These are phyloP conservation scores for Plumapathes pennacea DNA, from an alignment of 92 coral and sea anemone genomes.

Conservation along the genomic window DNA sequence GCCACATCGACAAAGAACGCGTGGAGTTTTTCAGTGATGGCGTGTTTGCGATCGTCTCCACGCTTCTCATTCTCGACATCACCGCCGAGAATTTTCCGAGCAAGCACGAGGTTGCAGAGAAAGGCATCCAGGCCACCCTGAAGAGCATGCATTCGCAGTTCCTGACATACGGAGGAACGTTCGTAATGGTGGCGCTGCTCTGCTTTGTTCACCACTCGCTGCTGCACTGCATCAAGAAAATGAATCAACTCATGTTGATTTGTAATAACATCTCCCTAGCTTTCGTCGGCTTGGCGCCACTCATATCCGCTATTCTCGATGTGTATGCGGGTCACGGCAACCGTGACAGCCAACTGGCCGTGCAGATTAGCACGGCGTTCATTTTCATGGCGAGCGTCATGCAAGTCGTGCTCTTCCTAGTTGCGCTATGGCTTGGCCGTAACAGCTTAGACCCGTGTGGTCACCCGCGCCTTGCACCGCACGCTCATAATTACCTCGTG, in stretches of 20 bases:
- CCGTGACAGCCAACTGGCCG: constrained; percentile 33
- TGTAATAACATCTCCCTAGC: constrained; percentile 70
- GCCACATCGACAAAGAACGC: constrained; percentile 83
- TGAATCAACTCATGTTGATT: constrained; percentile 89
- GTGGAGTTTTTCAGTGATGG: constrained; percentile 99
- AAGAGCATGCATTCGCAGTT: constrained; percentile 80
- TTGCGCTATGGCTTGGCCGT: constrained; percentile 53
- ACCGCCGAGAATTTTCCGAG: constrained; percentile 85
- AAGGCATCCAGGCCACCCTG: constrained; percentile 69
- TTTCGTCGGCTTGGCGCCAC: constrained; percentile 67
- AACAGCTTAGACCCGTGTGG: constrained; percentile 43
- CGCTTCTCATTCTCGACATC: constrained; percentile 84
- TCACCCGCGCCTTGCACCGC: constrained; percentile 50
- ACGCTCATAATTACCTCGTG: constrained; percentile 60
- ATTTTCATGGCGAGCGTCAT: constrained; percentile 53
- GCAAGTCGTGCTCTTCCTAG: constrained; percentile 58
- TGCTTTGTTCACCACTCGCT: constrained; percentile 97
- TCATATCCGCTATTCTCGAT: constrained; percentile 57
- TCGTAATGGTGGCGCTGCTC: constrained; percentile 72
- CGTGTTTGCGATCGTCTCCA: constrained; percentile 93
- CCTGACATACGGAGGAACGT: constrained; percentile 81
- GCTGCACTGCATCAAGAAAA: constrained; percentile 87
- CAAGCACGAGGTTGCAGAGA: constrained; percentile 28
- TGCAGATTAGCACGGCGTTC: constrained; percentile 55
- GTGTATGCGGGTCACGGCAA: constrained; percentile 36